Base-by-base conservation (phyloP, 2,888 invertebrate species). In the Tetramorium bicarinatum region DNA sequence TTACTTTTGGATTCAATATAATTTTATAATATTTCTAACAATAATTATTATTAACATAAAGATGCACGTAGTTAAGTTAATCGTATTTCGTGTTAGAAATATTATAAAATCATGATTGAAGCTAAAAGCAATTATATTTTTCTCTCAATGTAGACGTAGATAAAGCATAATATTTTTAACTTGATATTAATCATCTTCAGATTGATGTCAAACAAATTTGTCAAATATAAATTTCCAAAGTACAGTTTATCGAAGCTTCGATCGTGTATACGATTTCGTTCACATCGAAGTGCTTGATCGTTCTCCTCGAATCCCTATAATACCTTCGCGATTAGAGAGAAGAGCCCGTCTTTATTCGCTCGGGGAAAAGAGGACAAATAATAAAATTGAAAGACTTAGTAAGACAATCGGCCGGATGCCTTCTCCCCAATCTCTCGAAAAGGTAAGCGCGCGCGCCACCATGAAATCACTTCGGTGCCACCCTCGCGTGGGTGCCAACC, bases 391-490 rank as follows among this genome's bases (percentile, higher is more conserved):
- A 41, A 59, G n/a, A 52, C 47, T 44, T 21, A 41, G 29, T 69
- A 67, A 74, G 38, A 59, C 67, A 59, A 82, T 66, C 52, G 61
- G 52, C 38, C 11, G 6, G 69, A 74, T 56, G 74, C 71, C 64
- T 62, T 64, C 44, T 52, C 54, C 38, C 21, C 44, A 74, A 84
- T 77, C 84, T 56, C 72, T 56, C 80, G 59, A 88, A 92, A 90
- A 91, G 90, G 91, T 92, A 91, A 18, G 4, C 75, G 87, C 84
- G 87, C 84, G 87, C 87, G 92, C 91, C 91, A 93, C 92, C 92
- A 92, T 93, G 90, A 94, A 94, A 94, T 94, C 92, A 91, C 88
- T 90, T 89, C 82, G 69, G 56, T 72, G 85, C 84, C 84, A 81
- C 85, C 88, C 87, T 88, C 88, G 85, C 54, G 56, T 59, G 18